Base-by-base conservation (phyloP, 2,797 vertebrate species). In the Lepidocolaptes lacrymiger region DNA sequence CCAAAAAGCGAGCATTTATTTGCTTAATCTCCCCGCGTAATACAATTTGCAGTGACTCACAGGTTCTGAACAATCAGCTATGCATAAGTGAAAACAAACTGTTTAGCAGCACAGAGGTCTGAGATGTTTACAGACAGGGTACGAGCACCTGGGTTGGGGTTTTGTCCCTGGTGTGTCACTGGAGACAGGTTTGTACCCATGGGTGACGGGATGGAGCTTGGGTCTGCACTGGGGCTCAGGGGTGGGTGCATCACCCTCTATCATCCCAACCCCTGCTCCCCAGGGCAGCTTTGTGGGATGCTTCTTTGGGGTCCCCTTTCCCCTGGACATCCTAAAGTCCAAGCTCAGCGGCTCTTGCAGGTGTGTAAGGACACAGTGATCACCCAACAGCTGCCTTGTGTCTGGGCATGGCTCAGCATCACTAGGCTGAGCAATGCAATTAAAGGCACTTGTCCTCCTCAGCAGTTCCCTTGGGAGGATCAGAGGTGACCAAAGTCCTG, bases 21-120 rank as follows among this genome's bases (percentile, higher is more conserved):
- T 97, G 93, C 96, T 95, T 97, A 95, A 98, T 98, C 97, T 97
- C 95, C 94, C 92, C 23, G 82, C 14, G n/a, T 96, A 97, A 97
- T 95, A 93, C 96, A 96, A 96, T 98, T 97, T 96, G 92, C 95
- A 92, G 94, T 94, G 97, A 96, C 97, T 97, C 97, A 67, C 56
- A 68, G 88, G 89, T 94, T 97, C 85, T 12, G 88, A 96, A 95
- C 96, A 92, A 86, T 97, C 97, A 95, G 93, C 97, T 97, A 41
- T 92, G 97, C 97, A 93, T 96, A 96, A 97, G 96, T n/a, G 9
- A 90, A 92, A 85, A 86, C 96, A 97, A 97, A 97, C 92, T 89
- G 91, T 95, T 98, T 97, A 96, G 95, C 55, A 77, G 94, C 94
- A 62, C 76, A 54, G 37, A 68, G 73, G 90, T 87, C 91, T 88